Base-by-base conservation (phyloP, 2,888 invertebrate genomes). In the Xanthorhoe designata region DNA sequence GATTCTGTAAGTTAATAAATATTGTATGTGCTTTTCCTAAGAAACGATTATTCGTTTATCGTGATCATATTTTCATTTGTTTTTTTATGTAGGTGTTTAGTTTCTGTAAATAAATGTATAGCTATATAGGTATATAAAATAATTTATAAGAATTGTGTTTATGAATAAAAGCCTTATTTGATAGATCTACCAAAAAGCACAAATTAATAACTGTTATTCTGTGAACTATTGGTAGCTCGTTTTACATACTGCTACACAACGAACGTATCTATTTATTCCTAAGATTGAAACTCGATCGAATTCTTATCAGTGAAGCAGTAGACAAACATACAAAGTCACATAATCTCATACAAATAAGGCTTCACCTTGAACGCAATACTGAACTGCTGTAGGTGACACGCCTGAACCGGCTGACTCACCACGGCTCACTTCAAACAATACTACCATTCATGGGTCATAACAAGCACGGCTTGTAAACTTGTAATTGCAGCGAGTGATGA, bases 321-420 rank as follows among this genome's bases (percentile, higher is more conserved):
- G 64, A 61, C 18, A 61, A 32, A 55, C 69, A 71, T 57, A 63
- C 54, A 45, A 49, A 54, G 53, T 67, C 57, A 70, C 67, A 75
- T 73, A 74, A 71, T 64, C 54, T 29, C 59, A 72, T 70, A 78
- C 71, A 76, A 70, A 73, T 72, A 78, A 74, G 69, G 75, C 77
- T 73, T 81, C 70, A 76, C 84, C 84, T 84, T 84, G 81, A 75
- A 73, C 77, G 74, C 75, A 79, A 75, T 76, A 72, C 74, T 73
- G 75, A 78, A 78, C 76, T 77, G 70, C 62, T 70, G 52, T 69
- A 64, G 61, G 66, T 69, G 72, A 69, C 70, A 64, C 61, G 58
- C 24, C 52, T 71, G 66, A 66, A 68, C 71, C 64, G 59, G 64
- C 67, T 76, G 77, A 81, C 66, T 78, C 78, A 80, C 59, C 73